Evolutionary conservation across 2,888 invertebrate genomes (phyloP).

Genomic region (Caenorhabditis angaria): DNA sequence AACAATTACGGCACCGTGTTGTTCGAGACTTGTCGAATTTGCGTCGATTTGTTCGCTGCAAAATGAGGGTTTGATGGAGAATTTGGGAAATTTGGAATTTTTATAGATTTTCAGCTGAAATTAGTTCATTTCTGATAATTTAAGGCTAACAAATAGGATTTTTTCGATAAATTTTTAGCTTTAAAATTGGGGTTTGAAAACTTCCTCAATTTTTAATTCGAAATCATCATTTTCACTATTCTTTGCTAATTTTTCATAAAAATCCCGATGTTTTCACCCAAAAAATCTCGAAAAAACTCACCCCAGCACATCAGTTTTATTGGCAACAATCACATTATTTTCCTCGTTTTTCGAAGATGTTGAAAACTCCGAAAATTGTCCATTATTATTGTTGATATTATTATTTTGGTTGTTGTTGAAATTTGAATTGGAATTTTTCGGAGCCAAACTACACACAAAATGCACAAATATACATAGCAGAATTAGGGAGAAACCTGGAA

Average conservation of each 20-base stretch:
- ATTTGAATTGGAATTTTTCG: not conserved
- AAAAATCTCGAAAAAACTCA: not conserved
- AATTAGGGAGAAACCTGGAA: not conserved
- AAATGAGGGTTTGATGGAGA: too few species aligned
- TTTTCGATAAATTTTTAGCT: too few species aligned
- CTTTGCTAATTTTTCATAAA: not conserved
- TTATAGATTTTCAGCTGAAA: too few species aligned
- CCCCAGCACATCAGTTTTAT: not conserved
- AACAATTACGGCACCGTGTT: slow-evolving; percentile 57
- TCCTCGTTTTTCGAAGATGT: not conserved
- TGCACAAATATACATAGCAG: not conserved
- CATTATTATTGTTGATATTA: not conserved
- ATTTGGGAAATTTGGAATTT: too few species aligned
- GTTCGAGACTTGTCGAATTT: slow-evolving; percentile 49
- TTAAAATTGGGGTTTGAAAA: too few species aligned
- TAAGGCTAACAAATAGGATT: too few species aligned
- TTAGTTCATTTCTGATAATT: too few species aligned
- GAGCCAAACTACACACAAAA: not conserved
- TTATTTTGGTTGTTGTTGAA: not conserved
- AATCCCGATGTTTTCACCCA: not conserved
- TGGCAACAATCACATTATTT: not conserved
- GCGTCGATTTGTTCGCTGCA: slow-evolving; percentile 45
- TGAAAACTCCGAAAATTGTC: not conserved
- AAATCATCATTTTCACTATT: too few species aligned
- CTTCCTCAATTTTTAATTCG: too few species aligned